Percentiles rank a stretch among this genome's conserved stretches.
Conservation (phyloP, 2,888 invertebrate genomes). For the Seladonia tumulorum region DNA sequence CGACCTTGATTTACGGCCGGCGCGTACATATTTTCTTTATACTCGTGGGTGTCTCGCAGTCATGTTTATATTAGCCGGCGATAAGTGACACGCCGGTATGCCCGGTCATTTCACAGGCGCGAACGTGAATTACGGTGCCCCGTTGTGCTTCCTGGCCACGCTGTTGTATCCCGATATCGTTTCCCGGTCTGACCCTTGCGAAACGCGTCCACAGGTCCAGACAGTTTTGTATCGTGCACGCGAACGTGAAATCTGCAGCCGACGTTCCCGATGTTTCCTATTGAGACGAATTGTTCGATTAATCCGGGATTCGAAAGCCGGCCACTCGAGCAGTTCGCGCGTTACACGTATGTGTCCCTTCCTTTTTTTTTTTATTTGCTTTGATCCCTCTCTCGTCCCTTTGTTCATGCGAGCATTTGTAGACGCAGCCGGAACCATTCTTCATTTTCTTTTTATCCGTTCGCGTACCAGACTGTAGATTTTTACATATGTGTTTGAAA, state of each 20-base stretch:
- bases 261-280: neutral
- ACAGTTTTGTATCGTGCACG: conserved; percentile 12
- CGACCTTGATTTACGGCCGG: conserved; percentile 62
- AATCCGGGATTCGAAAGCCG: conserved; percentile 21
- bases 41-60: conserved; percentile 67
- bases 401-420: neutral
- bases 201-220: conserved; percentile 11
- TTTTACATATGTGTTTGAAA: neutral
- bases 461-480: neutral
- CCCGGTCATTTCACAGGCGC: conserved; percentile 73
- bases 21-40: conserved; percentile 51
- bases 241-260: conserved; percentile 6
- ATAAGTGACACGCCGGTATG: conserved; percentile 75
- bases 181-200: conserved; percentile 47
- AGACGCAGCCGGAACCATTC: neutral
- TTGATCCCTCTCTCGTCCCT: neutral
- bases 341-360: neutral
- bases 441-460: neutral
- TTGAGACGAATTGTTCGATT: conserved; percentile 7
- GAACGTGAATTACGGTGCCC: conserved; percentile 74
- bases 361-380: neutral
- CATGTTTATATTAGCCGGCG: conserved; percentile 76
- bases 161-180: conserved; percentile 24
- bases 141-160: conserved; percentile 61
- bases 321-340: conserved; percentile 19